These are phyloP conservation scores for Drepanosiphum platanoidis DNA, from an alignment of 2,888 invertebrate genomes.

Conservation along the genomic window DNA sequence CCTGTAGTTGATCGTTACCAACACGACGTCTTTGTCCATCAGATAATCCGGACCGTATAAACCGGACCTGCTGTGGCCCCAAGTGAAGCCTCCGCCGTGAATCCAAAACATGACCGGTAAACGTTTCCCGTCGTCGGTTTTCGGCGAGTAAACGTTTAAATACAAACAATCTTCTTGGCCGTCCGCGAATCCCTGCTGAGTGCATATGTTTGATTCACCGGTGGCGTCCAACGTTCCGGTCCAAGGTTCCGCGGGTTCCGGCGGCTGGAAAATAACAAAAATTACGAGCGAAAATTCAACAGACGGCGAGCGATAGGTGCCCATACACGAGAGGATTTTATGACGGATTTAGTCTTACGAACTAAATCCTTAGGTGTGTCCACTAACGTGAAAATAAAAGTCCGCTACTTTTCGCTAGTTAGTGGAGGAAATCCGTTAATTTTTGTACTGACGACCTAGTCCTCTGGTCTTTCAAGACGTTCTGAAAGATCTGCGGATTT, in stretches of 20 bases:
- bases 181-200: conserved; percentile 67
- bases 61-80: conserved; percentile 68
- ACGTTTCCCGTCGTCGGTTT: conserved; percentile 64
- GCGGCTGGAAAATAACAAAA: conserved; percentile 9
- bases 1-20: conserved; percentile 67
- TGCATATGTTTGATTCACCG: conserved; percentile 67
- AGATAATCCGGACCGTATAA: conserved; percentile 72
- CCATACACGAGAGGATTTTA: too few relatives aligned
- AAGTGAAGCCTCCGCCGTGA: conserved; percentile 72
- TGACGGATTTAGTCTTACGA: too few relatives aligned
- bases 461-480: too few relatives aligned
- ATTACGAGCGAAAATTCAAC: too few relatives aligned
- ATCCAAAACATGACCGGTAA: conserved; percentile 68
- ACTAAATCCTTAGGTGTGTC: too few relatives aligned
- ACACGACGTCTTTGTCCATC: conserved; percentile 72
- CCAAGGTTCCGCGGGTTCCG: conserved; percentile 66
- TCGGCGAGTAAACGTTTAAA: conserved; percentile 69
- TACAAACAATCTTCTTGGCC: conserved; percentile 71
- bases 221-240: conserved; percentile 68
- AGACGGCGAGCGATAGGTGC: too few relatives aligned
- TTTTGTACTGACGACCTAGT: too few relatives aligned
- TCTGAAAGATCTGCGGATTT: too few relatives aligned
- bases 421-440: too few relatives aligned
- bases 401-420: too few relatives aligned
- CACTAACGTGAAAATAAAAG: too few relatives aligned